Evolutionary conservation across 2,797 vertebrate species (phyloP).

Genomic region (Rhyacichthys aspro): DNA sequence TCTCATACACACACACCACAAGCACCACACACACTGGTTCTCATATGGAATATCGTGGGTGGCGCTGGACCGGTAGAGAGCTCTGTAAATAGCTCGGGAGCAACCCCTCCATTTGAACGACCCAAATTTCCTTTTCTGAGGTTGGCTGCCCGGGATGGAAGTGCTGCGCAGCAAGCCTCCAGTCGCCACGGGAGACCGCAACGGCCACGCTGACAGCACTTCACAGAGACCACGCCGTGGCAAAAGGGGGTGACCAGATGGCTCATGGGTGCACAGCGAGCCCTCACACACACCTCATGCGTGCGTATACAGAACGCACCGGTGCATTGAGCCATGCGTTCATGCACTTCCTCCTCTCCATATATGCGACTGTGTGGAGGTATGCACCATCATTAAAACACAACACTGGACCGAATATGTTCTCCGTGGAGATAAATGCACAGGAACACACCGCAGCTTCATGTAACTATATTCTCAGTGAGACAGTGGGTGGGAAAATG

Average conservation of each 20-base stretch:
- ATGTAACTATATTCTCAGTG: constrained; percentile 27
- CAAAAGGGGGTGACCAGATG: constrained; percentile 77
- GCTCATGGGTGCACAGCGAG: constrained; percentile 49
- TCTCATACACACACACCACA: constrained; percentile 60
- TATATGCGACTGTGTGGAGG: constrained; percentile 1
- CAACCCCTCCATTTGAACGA: constrained; percentile 82
- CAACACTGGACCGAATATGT: background rate
- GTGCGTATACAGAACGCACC: constrained; percentile 22
- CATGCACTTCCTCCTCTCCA: constrained; percentile 17
- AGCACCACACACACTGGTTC: constrained; percentile 72
- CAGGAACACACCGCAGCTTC: constrained; percentile 12
- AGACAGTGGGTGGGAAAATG: constrained; percentile 47
- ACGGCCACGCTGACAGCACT: constrained; percentile 79
- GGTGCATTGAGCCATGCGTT: constrained; percentile 31
- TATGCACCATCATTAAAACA: background rate
- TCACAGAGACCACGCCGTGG: constrained; percentile 78
- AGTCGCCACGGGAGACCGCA: constrained; percentile 83
- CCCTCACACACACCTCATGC: constrained; percentile 34
- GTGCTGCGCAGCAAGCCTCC: constrained; percentile 82
- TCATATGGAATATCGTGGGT: constrained; percentile 85
- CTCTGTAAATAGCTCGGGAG: constrained; percentile 84
- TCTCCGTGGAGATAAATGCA: constrained; percentile 24
- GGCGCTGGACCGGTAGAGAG: constrained; percentile 79
- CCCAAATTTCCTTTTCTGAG: constrained; percentile 89
- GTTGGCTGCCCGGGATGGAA: constrained; percentile 78